Evolutionary conservation across 1,140 invertebrate genomes (phyloP).

Genomic region (Agrilus planipennis): DNA sequence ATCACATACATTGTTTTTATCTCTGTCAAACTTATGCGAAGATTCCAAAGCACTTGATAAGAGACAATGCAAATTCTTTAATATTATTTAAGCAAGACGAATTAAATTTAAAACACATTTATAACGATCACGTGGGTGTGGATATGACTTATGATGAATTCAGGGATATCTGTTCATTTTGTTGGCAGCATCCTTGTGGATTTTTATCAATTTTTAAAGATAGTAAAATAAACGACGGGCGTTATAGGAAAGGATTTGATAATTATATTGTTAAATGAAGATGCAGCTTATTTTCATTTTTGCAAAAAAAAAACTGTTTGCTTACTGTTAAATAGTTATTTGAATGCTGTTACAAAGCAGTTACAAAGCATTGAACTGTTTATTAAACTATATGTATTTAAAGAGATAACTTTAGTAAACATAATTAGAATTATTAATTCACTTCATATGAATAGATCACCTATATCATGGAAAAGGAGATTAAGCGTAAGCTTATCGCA

Average conservation of each 20-base stretch:
- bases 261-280: conserved; percentile 11
- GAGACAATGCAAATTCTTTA: conserved; percentile 33
- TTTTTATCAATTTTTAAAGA: conserved; percentile 29
- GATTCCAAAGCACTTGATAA: conserved; percentile 33
- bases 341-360: no score
- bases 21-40: conserved; percentile 30
- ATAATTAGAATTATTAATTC: no score
- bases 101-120: conserved; percentile 33
- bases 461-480: no score
- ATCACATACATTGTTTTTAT: conserved; percentile 28
- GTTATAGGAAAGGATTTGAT: conserved; percentile 27
- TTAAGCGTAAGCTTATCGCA: no score
- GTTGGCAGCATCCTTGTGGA: conserved; percentile 21
- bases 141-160: conserved; percentile 30
- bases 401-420: no score
- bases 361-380: no score
- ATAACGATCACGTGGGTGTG: conserved; percentile 29
- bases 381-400: no score
- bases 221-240: conserved; percentile 21
- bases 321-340: no score
- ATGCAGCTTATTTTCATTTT: no score
- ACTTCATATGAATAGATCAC: no score
- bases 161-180: conserved; percentile 23
- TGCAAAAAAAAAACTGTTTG: no score
- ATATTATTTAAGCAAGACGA: conserved; percentile 34